These are phyloP conservation scores for Python bivittatus DNA, from an alignment of 2,113 vertebrate species.

Conservation along the genomic window DNA sequence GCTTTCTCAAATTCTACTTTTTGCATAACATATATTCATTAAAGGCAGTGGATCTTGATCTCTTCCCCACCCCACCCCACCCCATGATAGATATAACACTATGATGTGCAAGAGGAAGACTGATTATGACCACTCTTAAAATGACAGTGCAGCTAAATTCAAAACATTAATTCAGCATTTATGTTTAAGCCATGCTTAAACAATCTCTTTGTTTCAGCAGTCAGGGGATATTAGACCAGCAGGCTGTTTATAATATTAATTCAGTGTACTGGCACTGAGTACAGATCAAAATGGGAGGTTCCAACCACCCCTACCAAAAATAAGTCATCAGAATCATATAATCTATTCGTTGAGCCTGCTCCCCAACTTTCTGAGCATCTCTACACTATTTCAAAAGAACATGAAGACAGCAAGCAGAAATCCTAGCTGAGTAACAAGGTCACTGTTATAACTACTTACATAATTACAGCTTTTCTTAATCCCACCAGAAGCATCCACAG, in stretches of 20 bases:
- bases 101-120: background rate
- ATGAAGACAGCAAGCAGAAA: too few relatives aligned
- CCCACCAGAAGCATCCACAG: too few relatives aligned
- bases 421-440: too few relatives aligned
- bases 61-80: background rate
- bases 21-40: background rate
- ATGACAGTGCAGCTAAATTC: background rate
- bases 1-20: background rate
- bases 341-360: too few relatives aligned
- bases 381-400: background rate
- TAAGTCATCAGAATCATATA: too few relatives aligned
- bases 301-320: background rate
- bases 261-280: background rate
- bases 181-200: background rate
- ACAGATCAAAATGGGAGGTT: background rate
- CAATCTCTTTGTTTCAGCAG: background rate
- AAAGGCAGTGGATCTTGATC: background rate
- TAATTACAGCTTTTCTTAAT: too few relatives aligned
- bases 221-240: background rate
- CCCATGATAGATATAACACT: background rate
- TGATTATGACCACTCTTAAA: background rate
- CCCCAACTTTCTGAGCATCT: too few relatives aligned
- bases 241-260: background rate
- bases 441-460: too few relatives aligned
- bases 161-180: background rate